Evolutionary conservation across 2,113 vertebrate species (phyloP).

Genomic region (Malurus cyaneus): DNA sequence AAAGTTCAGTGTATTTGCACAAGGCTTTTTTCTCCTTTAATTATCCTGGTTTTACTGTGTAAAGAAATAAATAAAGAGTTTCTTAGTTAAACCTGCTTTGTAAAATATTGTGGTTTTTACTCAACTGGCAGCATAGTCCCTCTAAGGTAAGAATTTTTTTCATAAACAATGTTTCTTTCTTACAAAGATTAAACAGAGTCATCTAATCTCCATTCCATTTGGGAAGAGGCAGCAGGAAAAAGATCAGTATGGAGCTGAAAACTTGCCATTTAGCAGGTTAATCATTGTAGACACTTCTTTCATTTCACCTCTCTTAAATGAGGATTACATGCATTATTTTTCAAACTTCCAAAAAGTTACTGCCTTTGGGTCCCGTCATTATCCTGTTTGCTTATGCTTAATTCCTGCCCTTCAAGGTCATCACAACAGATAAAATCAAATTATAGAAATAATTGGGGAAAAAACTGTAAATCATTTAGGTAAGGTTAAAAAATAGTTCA

Average conservation of each 20-base stretch:
- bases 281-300: background rate
- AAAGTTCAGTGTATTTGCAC: background rate
- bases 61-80: constrained; percentile 29
- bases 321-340: background rate
- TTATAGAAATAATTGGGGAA: background rate
- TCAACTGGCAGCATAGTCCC: background rate
- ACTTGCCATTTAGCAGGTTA: background rate
- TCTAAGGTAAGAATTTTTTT: background rate
- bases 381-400: background rate
- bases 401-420: background rate
- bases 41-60: background rate
- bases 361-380: background rate
- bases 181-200: background rate
- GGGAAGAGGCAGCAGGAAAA: background rate
- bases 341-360: background rate
- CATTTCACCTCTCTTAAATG: background rate
- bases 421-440: background rate
- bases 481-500: background rate
- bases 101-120: background rate
- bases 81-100: background rate
- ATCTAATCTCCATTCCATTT: background rate
- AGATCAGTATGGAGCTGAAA: background rate
- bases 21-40: background rate
- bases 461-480: background rate
- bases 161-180: background rate